Conservation (phyloP, 2,888 invertebrate species). For the Troilus luridus region DNA sequence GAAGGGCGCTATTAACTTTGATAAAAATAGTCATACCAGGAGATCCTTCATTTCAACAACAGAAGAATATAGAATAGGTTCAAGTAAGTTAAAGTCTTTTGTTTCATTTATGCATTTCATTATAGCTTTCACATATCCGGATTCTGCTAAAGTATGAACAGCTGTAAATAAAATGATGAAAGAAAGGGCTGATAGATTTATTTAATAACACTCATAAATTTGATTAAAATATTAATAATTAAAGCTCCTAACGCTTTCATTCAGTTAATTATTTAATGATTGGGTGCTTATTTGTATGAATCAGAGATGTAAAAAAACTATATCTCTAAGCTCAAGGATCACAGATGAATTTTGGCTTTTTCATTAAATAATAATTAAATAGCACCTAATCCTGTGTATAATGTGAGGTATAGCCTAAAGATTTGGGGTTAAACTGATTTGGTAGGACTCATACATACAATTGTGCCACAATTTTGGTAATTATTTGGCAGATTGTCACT, state of each 20-base stretch:
- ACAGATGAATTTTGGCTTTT: too few relatives aligned
- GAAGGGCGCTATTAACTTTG: not conserved
- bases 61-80: not conserved
- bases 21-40: not conserved
- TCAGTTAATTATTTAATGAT: not conserved
- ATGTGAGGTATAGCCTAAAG: too few relatives aligned
- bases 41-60: not conserved
- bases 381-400: too few relatives aligned
- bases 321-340: not conserved
- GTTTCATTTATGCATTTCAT: conserved; percentile 38
- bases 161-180: conserved; percentile 18
- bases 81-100: not conserved
- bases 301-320: not conserved
- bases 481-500: too few relatives aligned
- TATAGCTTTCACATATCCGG: conserved; percentile 39
- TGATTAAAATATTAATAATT: not conserved
- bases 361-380: too few relatives aligned
- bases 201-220: not conserved
- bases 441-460: too few relatives aligned
- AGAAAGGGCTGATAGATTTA: not conserved
- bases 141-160: conserved; percentile 40
- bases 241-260: not conserved
- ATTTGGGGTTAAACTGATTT: too few relatives aligned
- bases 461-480: too few relatives aligned
- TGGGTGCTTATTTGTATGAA: not conserved